Percentiles rank a stretch among this genome's conserved stretches.
Evolutionary conservation across 30 jellyfish, hydroid and myxozoan species (phyloP).

Genomic region (Sanderia malayensis): DNA sequence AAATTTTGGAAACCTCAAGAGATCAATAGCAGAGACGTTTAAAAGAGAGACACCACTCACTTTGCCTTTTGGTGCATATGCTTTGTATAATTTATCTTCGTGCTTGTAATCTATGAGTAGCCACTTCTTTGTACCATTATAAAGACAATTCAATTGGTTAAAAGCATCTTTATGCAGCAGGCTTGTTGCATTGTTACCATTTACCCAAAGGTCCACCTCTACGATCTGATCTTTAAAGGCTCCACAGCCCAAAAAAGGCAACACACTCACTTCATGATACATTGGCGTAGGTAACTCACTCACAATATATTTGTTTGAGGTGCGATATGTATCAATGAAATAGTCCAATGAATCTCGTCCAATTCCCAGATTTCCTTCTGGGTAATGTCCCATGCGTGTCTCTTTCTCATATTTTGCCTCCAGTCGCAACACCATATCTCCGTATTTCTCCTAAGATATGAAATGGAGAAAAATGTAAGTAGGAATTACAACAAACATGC

Average conservation of each 20-base stretch:
- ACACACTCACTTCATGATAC: slow-evolving; percentile 65
- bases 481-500: too few relatives aligned
- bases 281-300: slow-evolving; percentile 85
- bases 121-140: slow-evolving; percentile 88
- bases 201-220: slow-evolving; percentile 88
- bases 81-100: slow-evolving; percentile 38
- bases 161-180: slow-evolving; percentile 84
- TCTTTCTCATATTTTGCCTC: slow-evolving; percentile 74
- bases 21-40: slow-evolving; percentile 62
- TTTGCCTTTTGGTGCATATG: slow-evolving; percentile 21
- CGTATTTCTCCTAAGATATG: slow-evolving; percentile 33
- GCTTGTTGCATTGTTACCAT: slow-evolving; percentile 77
- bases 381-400: slow-evolving; percentile 35
- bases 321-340: slow-evolving; percentile 62
- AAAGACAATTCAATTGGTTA: slow-evolving; percentile 71
- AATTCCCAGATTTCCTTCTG: slow-evolving; percentile 64
- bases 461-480: too few relatives aligned
- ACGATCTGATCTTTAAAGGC: slow-evolving; percentile 49
- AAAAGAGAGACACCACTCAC: slow-evolving; percentile 70
- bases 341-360: slow-evolving; percentile 80
- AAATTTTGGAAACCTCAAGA: slow-evolving; percentile 50
- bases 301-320: slow-evolving; percentile 66
- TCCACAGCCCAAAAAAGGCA: slow-evolving; percentile 69
- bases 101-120: slow-evolving; percentile 56
- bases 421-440: slow-evolving; percentile 62